These are phyloP conservation scores for Plumapathes pennacea DNA, from an alignment of 92 coral and sea anemone genomes.

Conservation along the genomic window DNA sequence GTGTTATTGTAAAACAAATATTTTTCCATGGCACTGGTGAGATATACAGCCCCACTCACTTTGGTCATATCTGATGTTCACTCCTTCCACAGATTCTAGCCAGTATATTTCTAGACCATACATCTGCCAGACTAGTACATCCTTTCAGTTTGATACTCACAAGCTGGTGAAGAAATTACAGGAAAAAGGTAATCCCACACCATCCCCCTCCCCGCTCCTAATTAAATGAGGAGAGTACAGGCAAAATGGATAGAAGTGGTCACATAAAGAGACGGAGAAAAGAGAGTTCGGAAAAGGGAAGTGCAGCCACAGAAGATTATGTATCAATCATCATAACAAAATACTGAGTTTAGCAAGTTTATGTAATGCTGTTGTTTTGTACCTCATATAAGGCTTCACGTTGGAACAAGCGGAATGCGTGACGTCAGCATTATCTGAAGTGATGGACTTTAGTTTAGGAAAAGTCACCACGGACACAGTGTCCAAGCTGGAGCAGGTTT, in stretches of 20 bases:
- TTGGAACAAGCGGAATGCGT: conserved; percentile 81
- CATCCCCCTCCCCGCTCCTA: no score
- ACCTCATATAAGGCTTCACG: conserved; percentile 57
- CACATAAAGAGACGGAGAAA: no score
- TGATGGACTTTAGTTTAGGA: conserved; percentile 65
- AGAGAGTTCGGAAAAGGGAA: no score
- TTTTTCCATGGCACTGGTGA: no score
- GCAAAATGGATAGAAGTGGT: no score
- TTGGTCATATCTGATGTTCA: no score
- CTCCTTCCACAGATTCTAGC: background rate
- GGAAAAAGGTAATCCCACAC: conserved; percentile 81
- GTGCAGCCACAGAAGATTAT: no score
- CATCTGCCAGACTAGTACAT: conserved; percentile 53
- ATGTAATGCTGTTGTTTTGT: background rate
- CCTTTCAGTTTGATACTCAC: conserved; percentile 90
- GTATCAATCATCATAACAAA: no score
- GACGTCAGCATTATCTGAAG: conserved; percentile 77
- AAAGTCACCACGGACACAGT: conserved; percentile 70
- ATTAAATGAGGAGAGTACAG: no score
- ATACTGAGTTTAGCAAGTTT: no score
- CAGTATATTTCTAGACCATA: conserved; percentile 20
- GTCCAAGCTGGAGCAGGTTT: conserved; percentile 93
- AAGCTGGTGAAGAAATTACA: conserved; percentile 70
- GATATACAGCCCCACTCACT: no score
- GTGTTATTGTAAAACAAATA: no score